phyloP scores from a whole-genome alignment of 2,888 invertebrate species.

The Netelia melanura region DNA sequence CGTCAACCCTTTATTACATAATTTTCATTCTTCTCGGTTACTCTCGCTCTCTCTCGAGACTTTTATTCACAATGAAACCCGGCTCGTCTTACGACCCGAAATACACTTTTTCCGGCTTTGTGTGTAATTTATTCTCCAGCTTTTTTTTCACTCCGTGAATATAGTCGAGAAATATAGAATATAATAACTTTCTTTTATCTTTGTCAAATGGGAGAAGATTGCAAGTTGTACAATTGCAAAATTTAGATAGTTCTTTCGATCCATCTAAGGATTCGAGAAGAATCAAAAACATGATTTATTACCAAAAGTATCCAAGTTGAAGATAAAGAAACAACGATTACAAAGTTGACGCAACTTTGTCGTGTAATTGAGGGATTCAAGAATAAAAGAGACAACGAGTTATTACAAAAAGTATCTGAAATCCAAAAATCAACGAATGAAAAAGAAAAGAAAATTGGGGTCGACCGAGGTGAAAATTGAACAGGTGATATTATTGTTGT shows the following conservation, averaged over 20 bases:
- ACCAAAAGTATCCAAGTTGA: background rate
- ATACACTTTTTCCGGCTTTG: background rate
- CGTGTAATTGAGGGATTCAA: background rate
- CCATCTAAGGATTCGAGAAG: background rate
- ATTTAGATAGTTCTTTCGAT: background rate
- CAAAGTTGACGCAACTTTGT: background rate
- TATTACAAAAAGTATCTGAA: background rate
- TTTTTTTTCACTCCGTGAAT: background rate
- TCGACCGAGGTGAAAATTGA: no score
- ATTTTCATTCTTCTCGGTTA: background rate
- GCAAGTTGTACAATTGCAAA: no score
- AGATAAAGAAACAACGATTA: background rate
- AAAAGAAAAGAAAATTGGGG: background rate
- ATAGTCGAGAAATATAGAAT: background rate
- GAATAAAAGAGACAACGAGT: no score
- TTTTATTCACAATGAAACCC: slow-evolving; percentile 5
- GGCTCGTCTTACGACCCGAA: slow-evolving; percentile 2
- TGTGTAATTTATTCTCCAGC: background rate
- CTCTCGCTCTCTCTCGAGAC: background rate
- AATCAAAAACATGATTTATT: background rate
- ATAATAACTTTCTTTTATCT: background rate
- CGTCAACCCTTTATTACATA: background rate
- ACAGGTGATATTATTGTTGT: no score
- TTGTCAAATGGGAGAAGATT: background rate
- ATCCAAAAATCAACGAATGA: background rate